Evolutionary conservation across 2,797 vertebrate genomes (phyloP).

Genomic region (Falco rusticolus): DNA sequence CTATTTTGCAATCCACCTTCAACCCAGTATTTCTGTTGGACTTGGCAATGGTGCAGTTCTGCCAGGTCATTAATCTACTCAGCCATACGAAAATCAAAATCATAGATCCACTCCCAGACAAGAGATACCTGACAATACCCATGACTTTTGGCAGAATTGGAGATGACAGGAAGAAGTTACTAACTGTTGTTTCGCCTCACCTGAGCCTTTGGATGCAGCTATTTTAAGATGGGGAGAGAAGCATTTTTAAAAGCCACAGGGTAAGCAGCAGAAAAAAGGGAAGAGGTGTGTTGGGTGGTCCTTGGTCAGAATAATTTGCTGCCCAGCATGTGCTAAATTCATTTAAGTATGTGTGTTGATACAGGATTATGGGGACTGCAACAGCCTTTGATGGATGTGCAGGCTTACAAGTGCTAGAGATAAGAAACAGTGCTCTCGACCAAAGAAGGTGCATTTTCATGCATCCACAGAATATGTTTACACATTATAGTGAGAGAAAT

Average conservation of each 20-base stretch:
- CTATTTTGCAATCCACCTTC: not conserved
- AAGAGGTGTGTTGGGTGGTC: not conserved
- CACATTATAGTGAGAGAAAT: not conserved
- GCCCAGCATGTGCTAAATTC: not conserved
- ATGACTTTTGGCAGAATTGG: not conserved
- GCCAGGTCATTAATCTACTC: not conserved
- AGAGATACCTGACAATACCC: not conserved
- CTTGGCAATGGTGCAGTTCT: not conserved
- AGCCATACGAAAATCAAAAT: not conserved
- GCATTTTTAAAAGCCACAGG: not conserved
- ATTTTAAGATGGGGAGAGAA: not conserved
- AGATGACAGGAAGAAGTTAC: not conserved
- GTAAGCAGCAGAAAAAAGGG: not conserved
- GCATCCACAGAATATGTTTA: not conserved
- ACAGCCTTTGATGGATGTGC: not conserved
- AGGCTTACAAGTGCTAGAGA: not conserved
- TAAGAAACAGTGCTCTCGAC: not conserved
- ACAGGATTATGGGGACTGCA: not conserved
- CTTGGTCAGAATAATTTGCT: not conserved
- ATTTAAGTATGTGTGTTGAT: not conserved
- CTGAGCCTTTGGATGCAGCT: not conserved
- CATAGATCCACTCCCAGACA: not conserved
- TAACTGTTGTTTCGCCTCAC: not conserved
- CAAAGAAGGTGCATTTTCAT: not conserved
- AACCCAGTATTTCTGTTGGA: not conserved